A percentile compares a stretch with the other conserved stretches of the same genome.
These are phyloP conservation scores for Tetheella fluctuosa DNA, from an alignment of 2,888 invertebrate genomes.

Conservation along the genomic window DNA sequence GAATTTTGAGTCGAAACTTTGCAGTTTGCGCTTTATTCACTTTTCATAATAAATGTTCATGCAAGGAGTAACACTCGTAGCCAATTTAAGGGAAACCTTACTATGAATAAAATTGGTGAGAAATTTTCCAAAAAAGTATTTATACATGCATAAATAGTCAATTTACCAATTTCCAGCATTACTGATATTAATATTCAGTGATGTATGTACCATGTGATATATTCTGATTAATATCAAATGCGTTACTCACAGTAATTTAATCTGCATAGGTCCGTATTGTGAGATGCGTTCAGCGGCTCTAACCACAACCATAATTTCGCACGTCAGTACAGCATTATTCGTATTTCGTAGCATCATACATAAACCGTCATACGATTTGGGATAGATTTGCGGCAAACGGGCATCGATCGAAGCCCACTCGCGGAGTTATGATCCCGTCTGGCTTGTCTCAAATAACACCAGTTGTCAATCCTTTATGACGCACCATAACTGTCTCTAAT, in stretches of 20 bases:
- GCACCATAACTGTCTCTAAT: constrained; percentile 35
- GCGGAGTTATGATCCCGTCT: constrained; percentile 47
- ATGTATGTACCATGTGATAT: background rate
- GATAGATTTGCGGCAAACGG: constrained; percentile 48
- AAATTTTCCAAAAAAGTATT: too few relatives aligned
- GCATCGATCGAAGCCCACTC: constrained; percentile 45
- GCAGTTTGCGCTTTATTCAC: background rate
- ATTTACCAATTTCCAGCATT: too few relatives aligned
- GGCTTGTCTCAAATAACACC: constrained; percentile 54
- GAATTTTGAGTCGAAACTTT: background rate
- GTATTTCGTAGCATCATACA: constrained; percentile 43
- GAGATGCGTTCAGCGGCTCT: constrained; percentile 30
- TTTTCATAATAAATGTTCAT: background rate
- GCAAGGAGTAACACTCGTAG: background rate
- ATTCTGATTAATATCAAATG: background rate
- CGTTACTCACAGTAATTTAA: constrained; percentile 13
- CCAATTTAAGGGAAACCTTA: background rate
- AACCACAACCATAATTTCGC: constrained; percentile 40
- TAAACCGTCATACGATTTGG: constrained; percentile 50
- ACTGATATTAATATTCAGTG: too few relatives aligned
- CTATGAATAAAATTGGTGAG: too few relatives aligned
- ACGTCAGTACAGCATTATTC: constrained; percentile 42
- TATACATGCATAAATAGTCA: too few relatives aligned
- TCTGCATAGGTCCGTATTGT: constrained; percentile 24
- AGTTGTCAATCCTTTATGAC: constrained; percentile 48